A percentile compares a stretch with the other conserved stretches of the same genome.
Conservation (phyloP, 2,888 invertebrate species). For the Drosophila mimetica region DNA sequence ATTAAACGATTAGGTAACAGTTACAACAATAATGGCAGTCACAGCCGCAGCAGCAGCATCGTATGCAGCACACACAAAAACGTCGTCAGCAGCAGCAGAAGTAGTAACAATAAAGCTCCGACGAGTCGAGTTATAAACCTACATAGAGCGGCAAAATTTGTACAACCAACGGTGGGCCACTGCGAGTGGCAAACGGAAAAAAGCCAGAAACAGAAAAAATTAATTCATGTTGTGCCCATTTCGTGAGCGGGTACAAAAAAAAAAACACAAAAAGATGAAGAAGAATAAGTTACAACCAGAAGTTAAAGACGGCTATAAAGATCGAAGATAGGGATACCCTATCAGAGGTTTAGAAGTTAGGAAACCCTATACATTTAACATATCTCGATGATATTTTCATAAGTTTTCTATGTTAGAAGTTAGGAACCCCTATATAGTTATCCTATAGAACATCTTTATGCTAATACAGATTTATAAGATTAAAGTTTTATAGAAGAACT, state of each 20-base stretch:
- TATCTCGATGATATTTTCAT: too few species aligned
- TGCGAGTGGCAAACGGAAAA: slow-evolving; percentile 44
- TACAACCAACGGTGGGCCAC: slow-evolving; percentile 48
- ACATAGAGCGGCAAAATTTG: slow-evolving; percentile 70
- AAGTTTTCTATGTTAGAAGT: too few species aligned
- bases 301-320: not conserved
- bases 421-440: not conserved
- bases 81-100: slow-evolving; percentile 29
- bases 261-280: slow-evolving; percentile 9
- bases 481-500: not conserved
- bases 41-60: slow-evolving; percentile 21
- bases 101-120: slow-evolving; percentile 40
- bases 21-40: slow-evolving; percentile 51
- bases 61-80: slow-evolving; percentile 44
- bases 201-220: slow-evolving; percentile 57
- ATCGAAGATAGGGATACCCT: slow-evolving; percentile 1
- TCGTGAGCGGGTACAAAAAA: slow-evolving; percentile 60
- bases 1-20: slow-evolving; percentile 82
- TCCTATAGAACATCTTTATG: too few species aligned
- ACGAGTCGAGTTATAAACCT: slow-evolving; percentile 70
- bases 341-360: not conserved
- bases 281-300: slow-evolving; percentile 39
- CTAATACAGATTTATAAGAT: too few species aligned
- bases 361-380: too few species aligned
- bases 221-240: slow-evolving; percentile 80